These are phyloP conservation scores for Smutsia gigantea DNA, from an alignment of 2,797 vertebrate species.

Conservation along the genomic window DNA sequence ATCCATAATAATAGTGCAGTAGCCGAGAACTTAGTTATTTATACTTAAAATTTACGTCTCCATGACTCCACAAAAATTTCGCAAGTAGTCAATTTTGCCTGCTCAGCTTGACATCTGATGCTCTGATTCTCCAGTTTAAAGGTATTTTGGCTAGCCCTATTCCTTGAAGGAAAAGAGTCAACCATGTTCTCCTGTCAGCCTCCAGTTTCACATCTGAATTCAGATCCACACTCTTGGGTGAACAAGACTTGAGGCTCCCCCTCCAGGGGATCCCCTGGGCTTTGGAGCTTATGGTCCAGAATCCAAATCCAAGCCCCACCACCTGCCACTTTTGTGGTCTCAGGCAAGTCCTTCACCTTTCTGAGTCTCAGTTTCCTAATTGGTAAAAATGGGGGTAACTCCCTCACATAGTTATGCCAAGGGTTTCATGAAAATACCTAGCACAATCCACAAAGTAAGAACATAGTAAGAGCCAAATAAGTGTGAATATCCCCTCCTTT, in stretches of 20 bases:
- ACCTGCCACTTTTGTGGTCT: neutral
- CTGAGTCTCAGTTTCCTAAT: neutral
- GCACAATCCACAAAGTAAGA: neutral
- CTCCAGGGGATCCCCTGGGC: neutral
- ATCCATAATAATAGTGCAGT: neutral
- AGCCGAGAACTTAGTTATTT: slow-evolving; percentile 49
- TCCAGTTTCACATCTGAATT: slow-evolving; percentile 41
- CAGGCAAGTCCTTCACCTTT: neutral
- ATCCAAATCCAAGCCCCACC: neutral
- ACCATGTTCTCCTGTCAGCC: neutral
- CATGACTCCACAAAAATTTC: neutral
- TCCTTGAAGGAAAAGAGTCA: neutral
- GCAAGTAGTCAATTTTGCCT: slow-evolving; percentile 15
- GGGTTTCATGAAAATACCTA: slow-evolving; percentile 35
- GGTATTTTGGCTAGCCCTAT: neutral
- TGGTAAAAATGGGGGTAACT: neutral
- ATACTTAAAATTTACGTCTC: slow-evolving; percentile 27
- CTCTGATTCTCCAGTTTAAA: slow-evolving; percentile 9
- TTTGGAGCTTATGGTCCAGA: neutral
- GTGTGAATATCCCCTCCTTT: neutral
- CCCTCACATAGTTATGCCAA: neutral
- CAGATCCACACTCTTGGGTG: neutral
- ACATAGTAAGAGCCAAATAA: neutral
- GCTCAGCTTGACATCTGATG: neutral
- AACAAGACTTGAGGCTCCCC: neutral